Evolutionary conservation across 2,888 invertebrate genomes (phyloP), one percentile per base, ranked within the genome.

Genomic region (Pristionchus japonicus): DNA sequence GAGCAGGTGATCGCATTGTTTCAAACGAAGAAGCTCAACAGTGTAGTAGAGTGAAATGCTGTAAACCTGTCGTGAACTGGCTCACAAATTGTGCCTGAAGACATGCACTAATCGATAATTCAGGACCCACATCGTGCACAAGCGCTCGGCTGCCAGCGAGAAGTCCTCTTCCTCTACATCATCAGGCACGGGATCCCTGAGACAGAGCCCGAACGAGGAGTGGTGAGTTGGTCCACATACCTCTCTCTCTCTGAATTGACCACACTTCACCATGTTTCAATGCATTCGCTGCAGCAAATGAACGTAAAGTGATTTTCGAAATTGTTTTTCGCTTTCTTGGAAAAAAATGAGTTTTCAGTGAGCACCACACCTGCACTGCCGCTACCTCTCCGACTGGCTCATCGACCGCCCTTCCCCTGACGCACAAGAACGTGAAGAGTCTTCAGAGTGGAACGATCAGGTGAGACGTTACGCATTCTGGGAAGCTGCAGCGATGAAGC

Each of bases 341-440:
- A n/a, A n/a, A n/a, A n/a, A n/a, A n/a, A n/a, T n/a, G n/a, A n/a
- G n/a, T n/a, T 49, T 84, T 1, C 74, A 49, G 64, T 67, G 43
- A 84, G 17, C 64, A 67, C 67, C 64, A 67, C 67, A 86, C 34
- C 3, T 31, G 86, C 64, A 20, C 34, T 3, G 37, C 37, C 3
- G 87, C 67, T 43, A 89, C 80, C 37, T 89, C 52, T 49, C 83
- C 47, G 67, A 89, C 67, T 13, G 90, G 86, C 15, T 47, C 77
- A 23, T 61, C 23, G 11, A 37, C 40, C 40, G 61, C 80, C 57
- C 37, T 82, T 57, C 49, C 89, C 88, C 37, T 82, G 64, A 67
- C 89, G 82, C 70, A 67, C 86, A 47, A 88, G 87, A 70, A 87
- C 86, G 77, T 86, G 86, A 83, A 83, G 82, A 52, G 82, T 83